phyloP scores from a whole-genome alignment of 1,140 invertebrate genomes.

The Drosophila willistoni region DNA sequence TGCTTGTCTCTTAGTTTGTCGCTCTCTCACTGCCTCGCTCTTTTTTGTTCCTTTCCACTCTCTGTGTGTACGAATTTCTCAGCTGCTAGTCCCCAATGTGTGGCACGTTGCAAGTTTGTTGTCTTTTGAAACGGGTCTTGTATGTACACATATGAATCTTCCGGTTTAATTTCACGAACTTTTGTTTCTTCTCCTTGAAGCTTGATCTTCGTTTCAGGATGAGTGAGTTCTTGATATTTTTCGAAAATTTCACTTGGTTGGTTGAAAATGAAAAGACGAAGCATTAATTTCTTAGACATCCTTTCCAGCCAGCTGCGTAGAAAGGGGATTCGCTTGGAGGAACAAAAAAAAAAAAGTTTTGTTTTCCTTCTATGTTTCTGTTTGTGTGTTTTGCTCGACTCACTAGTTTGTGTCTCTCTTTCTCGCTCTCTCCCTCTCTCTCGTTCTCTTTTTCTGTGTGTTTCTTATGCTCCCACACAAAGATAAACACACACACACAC shows the following conservation, averaged over 20 bases:
- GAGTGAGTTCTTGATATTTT: too few species aligned
- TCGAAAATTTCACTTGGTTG: too few species aligned
- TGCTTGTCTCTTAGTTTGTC: not conserved
- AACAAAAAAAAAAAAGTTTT: not conserved
- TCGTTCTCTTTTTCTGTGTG: slow-evolving; percentile 4
- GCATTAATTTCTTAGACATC: not conserved
- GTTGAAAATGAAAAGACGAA: too few species aligned
- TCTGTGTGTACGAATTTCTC: not conserved
- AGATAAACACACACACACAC: not conserved
- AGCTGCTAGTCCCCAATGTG: not conserved
- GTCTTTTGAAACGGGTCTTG: not conserved
- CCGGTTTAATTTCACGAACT: slow-evolving; percentile 1
- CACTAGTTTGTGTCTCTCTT: not conserved
- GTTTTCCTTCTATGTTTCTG: not conserved
- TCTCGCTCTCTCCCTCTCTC: not conserved
- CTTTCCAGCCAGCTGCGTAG: not conserved
- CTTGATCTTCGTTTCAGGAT: too few species aligned
- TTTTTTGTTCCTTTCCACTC: not conserved
- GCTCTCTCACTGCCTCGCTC: slow-evolving; percentile 38
- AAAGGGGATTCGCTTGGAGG: not conserved
- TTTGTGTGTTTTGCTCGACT: not conserved
- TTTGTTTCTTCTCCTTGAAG: not conserved
- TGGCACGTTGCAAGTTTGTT: slow-evolving; percentile 4
- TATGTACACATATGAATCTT: not conserved
- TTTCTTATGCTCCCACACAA: slow-evolving; percentile 8